A percentile compares a stretch with the other conserved stretches of the same genome.
Evolutionary conservation across 64 coral and sea anemone genomes (phyloP).

Genomic region (Stichodactyla mertensii): DNA sequence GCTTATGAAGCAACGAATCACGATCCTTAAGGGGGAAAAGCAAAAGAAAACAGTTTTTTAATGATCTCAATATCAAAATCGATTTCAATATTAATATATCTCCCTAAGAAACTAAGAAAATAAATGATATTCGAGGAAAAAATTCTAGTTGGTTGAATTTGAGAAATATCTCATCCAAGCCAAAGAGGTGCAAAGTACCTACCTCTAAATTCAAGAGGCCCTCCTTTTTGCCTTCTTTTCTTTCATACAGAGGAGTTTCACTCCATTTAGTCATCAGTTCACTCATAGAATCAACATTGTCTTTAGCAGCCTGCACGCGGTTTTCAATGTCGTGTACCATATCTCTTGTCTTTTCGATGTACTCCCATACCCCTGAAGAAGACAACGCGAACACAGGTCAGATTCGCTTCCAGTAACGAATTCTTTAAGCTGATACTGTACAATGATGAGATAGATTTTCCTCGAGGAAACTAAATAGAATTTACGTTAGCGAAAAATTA

Average conservation of each 20-base stretch:
- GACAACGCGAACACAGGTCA: neutral
- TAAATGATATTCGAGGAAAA: no score
- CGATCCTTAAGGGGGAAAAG: constrained; percentile 26
- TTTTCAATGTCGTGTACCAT: constrained; percentile 89
- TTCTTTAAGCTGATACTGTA: no score
- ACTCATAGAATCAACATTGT: constrained; percentile 87
- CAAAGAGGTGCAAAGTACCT: neutral
- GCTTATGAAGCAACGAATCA: constrained; percentile 67
- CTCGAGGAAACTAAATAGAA: no score
- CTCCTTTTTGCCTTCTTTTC: constrained; percentile 95
- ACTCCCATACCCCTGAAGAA: constrained; percentile 90
- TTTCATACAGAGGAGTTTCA: constrained; percentile 92
- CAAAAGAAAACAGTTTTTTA: neutral
- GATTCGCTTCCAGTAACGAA: no score
- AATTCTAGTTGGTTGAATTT: no score
- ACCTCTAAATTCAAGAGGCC: constrained; percentile 85
- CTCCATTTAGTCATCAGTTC: constrained; percentile 89
- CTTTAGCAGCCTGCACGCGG: constrained; percentile 89
- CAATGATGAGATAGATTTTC: no score
- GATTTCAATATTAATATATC: no score
- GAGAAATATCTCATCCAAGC: neutral
- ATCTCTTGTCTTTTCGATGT: constrained; percentile 92
- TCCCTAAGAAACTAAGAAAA: no score
- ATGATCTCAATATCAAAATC: no score
- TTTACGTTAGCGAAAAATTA: no score